These are phyloP conservation scores for Spongilla lacustris DNA, from an alignment of 37 sponge, comb jelly and placozoan genomes.

Conservation along the genomic window DNA sequence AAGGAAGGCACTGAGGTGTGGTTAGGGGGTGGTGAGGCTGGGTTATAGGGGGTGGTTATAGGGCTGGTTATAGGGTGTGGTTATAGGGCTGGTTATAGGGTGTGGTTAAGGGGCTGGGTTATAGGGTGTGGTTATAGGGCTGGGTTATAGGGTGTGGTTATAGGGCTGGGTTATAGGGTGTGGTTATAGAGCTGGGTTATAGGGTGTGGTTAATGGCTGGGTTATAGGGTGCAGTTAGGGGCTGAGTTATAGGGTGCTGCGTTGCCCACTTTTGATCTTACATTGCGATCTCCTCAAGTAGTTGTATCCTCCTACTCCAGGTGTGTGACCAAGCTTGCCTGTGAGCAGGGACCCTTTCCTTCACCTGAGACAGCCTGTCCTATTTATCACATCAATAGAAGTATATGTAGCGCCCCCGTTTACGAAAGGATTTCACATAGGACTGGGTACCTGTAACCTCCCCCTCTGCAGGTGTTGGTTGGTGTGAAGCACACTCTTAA, in stretches of 20 bases:
- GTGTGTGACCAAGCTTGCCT: not conserved
- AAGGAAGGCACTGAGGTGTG: not conserved
- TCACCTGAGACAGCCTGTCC: not conserved
- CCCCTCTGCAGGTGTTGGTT: not conserved
- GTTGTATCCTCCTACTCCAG: not conserved
- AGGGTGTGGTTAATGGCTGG: not conserved
- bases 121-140: not conserved
- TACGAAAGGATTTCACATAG: too few species aligned
- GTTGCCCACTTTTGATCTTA: not conserved
- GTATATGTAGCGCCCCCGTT: too few species aligned
- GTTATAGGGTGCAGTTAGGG: not conserved
- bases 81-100: not conserved
- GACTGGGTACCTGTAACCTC: not conserved
- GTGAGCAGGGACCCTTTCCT: not conserved
- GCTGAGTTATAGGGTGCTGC: not conserved
- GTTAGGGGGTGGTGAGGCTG: not conserved
- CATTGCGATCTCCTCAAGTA: not conserved
- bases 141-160: not conserved
- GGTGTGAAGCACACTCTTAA: not conserved
- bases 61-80: not conserved
- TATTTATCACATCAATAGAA: not conserved
- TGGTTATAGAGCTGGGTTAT: too few species aligned
- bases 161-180: too few species aligned
- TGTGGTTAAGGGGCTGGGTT: not conserved
- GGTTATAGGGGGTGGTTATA: not conserved